phyloP scores from a whole-genome alignment of 2,888 invertebrate genomes.

The Oscheius myriophilus region DNA sequence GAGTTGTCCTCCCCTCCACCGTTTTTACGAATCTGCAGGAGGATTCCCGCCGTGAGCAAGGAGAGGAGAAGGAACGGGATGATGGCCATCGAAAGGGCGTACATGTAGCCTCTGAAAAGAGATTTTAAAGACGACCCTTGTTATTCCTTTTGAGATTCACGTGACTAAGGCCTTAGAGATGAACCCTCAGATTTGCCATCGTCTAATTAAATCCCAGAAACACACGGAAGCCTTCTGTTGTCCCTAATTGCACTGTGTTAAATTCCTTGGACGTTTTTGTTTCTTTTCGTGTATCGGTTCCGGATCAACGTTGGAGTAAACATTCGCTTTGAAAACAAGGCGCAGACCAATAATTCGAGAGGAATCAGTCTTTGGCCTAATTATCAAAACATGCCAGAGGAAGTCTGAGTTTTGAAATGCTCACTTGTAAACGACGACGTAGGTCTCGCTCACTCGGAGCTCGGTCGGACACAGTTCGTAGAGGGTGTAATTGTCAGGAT shows the following conservation, averaged over 20 bases:
- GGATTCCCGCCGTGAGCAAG: constrained; percentile 56
- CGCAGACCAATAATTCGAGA: too few relatives aligned
- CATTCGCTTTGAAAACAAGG: too few relatives aligned
- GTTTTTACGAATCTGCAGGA: constrained; percentile 42
- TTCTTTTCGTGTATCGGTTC: background rate
- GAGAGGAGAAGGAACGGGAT: constrained; percentile 60
- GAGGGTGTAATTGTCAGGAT: constrained; percentile 46
- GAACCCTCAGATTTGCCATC: too few relatives aligned
- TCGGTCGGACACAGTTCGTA: constrained; percentile 66
- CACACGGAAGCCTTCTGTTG: background rate
- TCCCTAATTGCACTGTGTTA: background rate
- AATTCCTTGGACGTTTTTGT: background rate
- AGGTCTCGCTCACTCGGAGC: constrained; percentile 56
- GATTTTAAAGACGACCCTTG: background rate
- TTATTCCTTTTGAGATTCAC: too few relatives aligned
- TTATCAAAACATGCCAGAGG: too few relatives aligned
- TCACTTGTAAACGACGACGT: constrained; percentile 63
- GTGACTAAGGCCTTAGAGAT: too few relatives aligned
- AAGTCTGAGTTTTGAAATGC: constrained; percentile 6
- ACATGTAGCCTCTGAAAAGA: constrained; percentile 60
- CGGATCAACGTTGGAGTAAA: background rate
- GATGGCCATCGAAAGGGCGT: constrained; percentile 61
- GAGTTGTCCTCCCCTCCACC: constrained; percentile 29
- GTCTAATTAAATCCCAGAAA: background rate
- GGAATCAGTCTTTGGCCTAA: too few relatives aligned